phyloP scores from a whole-genome alignment of 2,113 vertebrate species.

The Lamprotornis superbus region DNA sequence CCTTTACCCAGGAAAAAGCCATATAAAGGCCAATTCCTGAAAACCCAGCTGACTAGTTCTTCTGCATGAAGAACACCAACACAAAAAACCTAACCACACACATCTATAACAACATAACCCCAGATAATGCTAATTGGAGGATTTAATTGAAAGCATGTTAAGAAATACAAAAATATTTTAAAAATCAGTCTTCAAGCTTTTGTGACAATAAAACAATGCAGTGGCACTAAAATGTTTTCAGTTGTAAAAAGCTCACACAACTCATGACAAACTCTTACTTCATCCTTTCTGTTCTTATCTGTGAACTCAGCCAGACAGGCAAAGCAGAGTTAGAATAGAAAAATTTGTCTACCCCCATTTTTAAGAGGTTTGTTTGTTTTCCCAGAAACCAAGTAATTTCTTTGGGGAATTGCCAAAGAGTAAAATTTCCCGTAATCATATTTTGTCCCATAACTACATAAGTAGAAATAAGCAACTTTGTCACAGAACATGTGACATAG shows the following conservation, averaged over 20 bases:
- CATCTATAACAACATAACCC: neutral
- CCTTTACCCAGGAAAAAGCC: neutral
- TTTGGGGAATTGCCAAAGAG: neutral
- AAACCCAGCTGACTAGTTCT: neutral
- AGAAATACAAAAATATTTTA: neutral
- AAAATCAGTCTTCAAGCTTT: neutral
- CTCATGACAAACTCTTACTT: neutral
- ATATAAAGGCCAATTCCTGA: neutral
- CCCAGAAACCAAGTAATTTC: neutral
- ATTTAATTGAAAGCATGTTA: neutral
- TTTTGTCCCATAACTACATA: neutral
- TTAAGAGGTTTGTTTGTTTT: neutral
- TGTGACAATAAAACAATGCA: neutral
- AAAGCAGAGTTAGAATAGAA: neutral
- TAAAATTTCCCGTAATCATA: neutral
- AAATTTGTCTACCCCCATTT: neutral
- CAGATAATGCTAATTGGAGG: neutral
- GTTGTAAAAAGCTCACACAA: neutral
- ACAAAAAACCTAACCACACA: neutral
- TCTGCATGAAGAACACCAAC: neutral
- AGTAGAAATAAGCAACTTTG: neutral
- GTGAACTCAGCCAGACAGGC: neutral
- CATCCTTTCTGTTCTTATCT: neutral
- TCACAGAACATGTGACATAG: neutral
- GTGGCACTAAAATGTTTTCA: fast-evolving